These are phyloP conservation scores for Oxyteleia sp. DNA, from an alignment of 2,888 invertebrate species.

Conservation along the genomic window DNA sequence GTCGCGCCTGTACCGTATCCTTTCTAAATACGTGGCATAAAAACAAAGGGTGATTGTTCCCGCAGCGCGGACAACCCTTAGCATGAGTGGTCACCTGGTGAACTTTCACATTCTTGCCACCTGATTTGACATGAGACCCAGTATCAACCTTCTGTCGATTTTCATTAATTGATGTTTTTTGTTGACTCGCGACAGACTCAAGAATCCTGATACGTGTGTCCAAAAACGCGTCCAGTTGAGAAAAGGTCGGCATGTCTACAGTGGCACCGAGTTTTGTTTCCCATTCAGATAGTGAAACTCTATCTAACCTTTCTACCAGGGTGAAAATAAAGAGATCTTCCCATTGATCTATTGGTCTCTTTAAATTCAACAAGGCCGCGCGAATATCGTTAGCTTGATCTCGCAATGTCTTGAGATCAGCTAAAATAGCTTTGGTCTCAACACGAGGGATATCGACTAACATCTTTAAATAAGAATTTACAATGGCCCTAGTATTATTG, in stretches of 20 bases:
- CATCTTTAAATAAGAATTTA: not conserved
- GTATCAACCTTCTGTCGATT: not conserved
- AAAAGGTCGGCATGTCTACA: slow-evolving; percentile 15
- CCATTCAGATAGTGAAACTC: not conserved
- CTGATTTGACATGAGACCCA: not conserved
- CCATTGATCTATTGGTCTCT: not conserved
- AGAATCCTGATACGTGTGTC: slow-evolving; percentile 8
- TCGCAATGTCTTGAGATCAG: not conserved
- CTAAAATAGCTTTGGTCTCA: not conserved
- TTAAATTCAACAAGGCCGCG: not conserved
- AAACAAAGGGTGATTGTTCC: not conserved
- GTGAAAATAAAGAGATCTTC: not conserved
- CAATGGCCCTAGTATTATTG: not conserved
- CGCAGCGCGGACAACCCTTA: slow-evolving; percentile 5
- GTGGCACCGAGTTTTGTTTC: not conserved
- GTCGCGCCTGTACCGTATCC: not conserved
- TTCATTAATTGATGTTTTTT: not conserved
- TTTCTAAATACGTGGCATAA: slow-evolving; percentile 1
- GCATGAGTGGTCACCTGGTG: not conserved
- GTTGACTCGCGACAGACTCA: not conserved
- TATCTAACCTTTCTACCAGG: not conserved
- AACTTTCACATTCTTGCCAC: not conserved
- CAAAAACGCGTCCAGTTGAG: slow-evolving; percentile 17
- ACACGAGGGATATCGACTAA: not conserved
- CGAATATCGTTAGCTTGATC: not conserved